These are phyloP conservation scores for Amblyornis subalaris DNA, from an alignment of 2,113 vertebrate species.

Conservation along the genomic window DNA sequence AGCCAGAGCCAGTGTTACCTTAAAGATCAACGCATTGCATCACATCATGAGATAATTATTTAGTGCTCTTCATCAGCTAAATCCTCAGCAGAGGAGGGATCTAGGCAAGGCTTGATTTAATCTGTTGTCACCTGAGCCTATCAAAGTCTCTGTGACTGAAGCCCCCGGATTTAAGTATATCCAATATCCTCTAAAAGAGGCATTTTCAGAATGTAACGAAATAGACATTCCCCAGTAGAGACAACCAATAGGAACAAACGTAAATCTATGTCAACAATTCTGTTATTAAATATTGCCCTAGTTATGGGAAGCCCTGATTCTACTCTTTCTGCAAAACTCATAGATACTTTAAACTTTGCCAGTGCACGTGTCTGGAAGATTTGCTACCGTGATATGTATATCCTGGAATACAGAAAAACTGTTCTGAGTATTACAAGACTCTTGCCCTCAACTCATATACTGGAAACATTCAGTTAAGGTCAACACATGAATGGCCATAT, in stretches of 20 bases:
- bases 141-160: background rate
- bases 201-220: background rate
- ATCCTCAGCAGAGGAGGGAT: background rate
- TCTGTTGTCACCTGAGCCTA: background rate
- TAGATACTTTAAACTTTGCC: background rate
- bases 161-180: background rate
- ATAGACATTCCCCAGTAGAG: background rate
- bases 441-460: background rate
- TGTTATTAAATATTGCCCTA: accelerated
- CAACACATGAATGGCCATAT: background rate
- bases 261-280: background rate
- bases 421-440: background rate
- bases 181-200: background rate
- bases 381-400: background rate
- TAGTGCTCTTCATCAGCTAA: background rate
- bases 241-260: background rate
- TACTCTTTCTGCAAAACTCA: background rate
- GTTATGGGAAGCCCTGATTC: background rate
- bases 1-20: background rate
- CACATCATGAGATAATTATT: background rate
- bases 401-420: background rate
- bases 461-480: background rate
- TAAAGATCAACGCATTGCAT: background rate
- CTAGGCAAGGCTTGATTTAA: background rate
- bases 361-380: background rate